phyloP scores from a whole-genome alignment of 1,140 invertebrate genomes.

The Drosophila setifemur region DNA sequence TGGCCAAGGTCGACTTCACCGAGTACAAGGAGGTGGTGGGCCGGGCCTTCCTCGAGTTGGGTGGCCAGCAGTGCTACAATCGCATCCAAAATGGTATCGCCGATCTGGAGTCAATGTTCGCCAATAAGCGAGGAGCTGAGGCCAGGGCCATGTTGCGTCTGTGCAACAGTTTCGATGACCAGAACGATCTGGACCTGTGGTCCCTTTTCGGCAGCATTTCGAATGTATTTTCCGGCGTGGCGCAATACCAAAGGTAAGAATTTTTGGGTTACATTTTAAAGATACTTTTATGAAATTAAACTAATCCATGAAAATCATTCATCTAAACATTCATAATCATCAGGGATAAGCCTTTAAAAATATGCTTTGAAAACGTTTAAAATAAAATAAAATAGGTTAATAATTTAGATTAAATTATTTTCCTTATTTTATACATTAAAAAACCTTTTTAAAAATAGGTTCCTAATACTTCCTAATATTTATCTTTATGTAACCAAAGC shows the following conservation, averaged over 20 bases:
- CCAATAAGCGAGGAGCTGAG: slow-evolving; percentile 49
- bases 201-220: slow-evolving; percentile 68
- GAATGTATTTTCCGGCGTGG: slow-evolving; percentile 65
- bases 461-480: background rate
- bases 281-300: too few species aligned
- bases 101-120: slow-evolving; percentile 82
- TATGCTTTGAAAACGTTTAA: too few species aligned
- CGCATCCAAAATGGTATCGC: slow-evolving; percentile 84
- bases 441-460: too few species aligned
- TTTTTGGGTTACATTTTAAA: too few species aligned
- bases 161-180: slow-evolving; percentile 68
- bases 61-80: slow-evolving; percentile 81
- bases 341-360: too few species aligned
- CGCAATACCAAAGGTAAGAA: slow-evolving; percentile 65
- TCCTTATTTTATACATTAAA: background rate
- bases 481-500: slow-evolving; percentile 1
- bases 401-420: too few species aligned
- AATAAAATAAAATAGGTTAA: too few species aligned
- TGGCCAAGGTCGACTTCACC: slow-evolving; percentile 68
- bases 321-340: too few species aligned
- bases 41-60: slow-evolving; percentile 53
- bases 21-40: slow-evolving; percentile 67
- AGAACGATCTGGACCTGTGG: slow-evolving; percentile 75
- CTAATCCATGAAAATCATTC: too few species aligned
- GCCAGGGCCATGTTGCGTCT: slow-evolving; percentile 79